Percentiles rank a stretch among this genome's conserved stretches.
Evolutionary conservation across 2,113 vertebrate genomes (phyloP).

Genomic region (Fukomys damarensis): DNA sequence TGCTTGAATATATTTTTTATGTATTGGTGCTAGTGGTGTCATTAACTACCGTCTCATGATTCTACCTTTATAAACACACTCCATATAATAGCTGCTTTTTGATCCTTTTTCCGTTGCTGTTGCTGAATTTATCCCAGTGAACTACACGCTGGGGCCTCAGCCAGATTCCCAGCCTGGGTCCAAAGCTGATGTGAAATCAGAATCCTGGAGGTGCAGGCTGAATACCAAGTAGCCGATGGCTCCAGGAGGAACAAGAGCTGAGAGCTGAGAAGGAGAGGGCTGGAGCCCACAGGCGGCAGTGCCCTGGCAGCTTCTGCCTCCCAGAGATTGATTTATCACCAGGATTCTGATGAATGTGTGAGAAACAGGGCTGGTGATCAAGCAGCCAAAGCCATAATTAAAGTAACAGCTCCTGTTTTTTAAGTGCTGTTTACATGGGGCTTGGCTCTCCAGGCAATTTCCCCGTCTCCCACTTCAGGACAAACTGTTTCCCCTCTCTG

Average conservation of each 20-base stretch:
- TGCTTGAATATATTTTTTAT: background rate
- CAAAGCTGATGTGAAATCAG: constrained; percentile 73
- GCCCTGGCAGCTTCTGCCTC: constrained; percentile 84
- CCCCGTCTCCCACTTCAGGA: background rate
- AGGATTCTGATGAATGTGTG: constrained; percentile 85
- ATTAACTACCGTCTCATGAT: background rate
- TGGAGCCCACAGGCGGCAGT: constrained; percentile 80
- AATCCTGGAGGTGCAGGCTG: constrained; percentile 72
- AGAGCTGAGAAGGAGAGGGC: background rate
- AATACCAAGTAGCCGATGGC: constrained; percentile 80
- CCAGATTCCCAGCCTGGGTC: constrained; percentile 70
- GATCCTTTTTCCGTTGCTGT: constrained; percentile 15
- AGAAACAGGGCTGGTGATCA: constrained; percentile 83
- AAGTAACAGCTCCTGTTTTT: constrained; percentile 86
- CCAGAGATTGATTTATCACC: constrained; percentile 85
- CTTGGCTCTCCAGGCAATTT: constrained; percentile 70
- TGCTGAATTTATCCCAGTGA: constrained; percentile 47
- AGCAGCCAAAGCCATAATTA: constrained; percentile 84
- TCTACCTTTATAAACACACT: background rate
- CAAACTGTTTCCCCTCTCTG: background rate
- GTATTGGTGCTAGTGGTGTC: background rate
- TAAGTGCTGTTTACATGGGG: constrained; percentile 74
- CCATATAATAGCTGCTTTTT: background rate
- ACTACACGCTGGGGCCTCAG: constrained; percentile 71
- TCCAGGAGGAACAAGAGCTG: constrained; percentile 68